These are phyloP conservation scores for Philereme transversata DNA, from an alignment of 2,888 invertebrate genomes.

Conservation along the genomic window DNA sequence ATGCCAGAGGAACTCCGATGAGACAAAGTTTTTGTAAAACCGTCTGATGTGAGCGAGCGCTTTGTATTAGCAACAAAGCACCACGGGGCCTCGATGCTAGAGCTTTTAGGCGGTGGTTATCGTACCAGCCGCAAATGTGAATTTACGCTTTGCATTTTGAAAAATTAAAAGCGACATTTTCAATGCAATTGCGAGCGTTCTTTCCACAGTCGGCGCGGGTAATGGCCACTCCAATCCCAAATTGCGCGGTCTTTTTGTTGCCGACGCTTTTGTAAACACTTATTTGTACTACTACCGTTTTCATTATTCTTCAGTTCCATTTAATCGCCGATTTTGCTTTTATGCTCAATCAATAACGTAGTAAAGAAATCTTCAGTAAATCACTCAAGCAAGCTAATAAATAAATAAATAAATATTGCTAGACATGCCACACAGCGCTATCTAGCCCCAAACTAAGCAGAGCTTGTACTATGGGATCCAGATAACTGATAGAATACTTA, in stretches of 20 bases:
- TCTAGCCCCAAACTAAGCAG: too few relatives aligned
- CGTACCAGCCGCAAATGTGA: conserved; percentile 73
- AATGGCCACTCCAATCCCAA: conserved; percentile 80
- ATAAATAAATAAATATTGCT: too few relatives aligned
- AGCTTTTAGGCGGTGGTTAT: conserved; percentile 79
- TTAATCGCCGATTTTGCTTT: conserved; percentile 44
- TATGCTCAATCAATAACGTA: not conserved
- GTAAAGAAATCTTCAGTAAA: too few relatives aligned
- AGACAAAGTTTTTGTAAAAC: conserved; percentile 70
- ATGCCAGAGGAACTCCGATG: conserved; percentile 48
- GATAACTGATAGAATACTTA: too few relatives aligned
- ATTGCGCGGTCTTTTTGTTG: conserved; percentile 68
- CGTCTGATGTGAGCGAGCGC: conserved; percentile 65
- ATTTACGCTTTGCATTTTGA: conserved; percentile 80
- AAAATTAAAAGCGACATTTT: conserved; percentile 81
- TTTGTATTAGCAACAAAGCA: conserved; percentile 77
- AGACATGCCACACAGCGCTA: too few relatives aligned
- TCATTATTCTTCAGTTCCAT: conserved; percentile 50
- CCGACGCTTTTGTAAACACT: conserved; percentile 71
- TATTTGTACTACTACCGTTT: conserved; percentile 62
- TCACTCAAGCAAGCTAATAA: not conserved
- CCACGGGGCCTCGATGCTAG: conserved; percentile 61
- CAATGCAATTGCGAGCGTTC: conserved; percentile 77
- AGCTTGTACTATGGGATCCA: too few relatives aligned
- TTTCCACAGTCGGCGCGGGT: conserved; percentile 72